A percentile compares a stretch with the other conserved stretches of the same genome.
Conservation (phyloP, 2,888 invertebrate species). For the Tetrapedia diversipes region DNA sequence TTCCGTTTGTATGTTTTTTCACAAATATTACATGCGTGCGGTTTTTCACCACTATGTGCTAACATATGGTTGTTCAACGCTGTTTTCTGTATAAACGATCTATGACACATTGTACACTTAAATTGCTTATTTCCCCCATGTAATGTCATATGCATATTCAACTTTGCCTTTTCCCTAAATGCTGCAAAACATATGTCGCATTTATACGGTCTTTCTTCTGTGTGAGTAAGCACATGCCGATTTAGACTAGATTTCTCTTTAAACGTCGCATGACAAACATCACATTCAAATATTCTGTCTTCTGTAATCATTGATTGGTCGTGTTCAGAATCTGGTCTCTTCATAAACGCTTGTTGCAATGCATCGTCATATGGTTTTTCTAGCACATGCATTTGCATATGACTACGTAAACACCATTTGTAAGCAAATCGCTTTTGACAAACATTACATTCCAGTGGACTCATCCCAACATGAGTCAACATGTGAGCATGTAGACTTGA, state of each 20-base stretch:
- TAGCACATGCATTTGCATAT: slow-evolving; percentile 78
- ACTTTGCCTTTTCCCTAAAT: slow-evolving; percentile 75
- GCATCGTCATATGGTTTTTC: slow-evolving; percentile 76
- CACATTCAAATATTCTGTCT: slow-evolving; percentile 70
- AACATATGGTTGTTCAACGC: slow-evolving; percentile 80
- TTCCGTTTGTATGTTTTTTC: slow-evolving; percentile 80
- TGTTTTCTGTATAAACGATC: slow-evolving; percentile 77
- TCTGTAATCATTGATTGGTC: slow-evolving; percentile 55
- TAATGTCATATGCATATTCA: slow-evolving; percentile 71
- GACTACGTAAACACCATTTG: slow-evolving; percentile 78
- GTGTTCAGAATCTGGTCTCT: slow-evolving; percentile 60
- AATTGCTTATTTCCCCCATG: slow-evolving; percentile 76
- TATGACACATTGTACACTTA: slow-evolving; percentile 78
- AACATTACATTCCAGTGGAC: slow-evolving; percentile 76
- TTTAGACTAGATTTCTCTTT: slow-evolving; percentile 73
- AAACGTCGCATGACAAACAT: slow-evolving; percentile 72
- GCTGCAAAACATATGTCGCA: slow-evolving; percentile 76
- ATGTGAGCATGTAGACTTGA: slow-evolving; percentile 78
- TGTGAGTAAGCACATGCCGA: slow-evolving; percentile 74
- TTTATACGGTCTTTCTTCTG: slow-evolving; percentile 73
- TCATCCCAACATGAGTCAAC: slow-evolving; percentile 79
- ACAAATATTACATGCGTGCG: slow-evolving; percentile 79
- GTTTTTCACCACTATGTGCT: slow-evolving; percentile 79
- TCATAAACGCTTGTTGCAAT: slow-evolving; percentile 68
- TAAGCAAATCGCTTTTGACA: slow-evolving; percentile 79